Conservation (phyloP, 2,113 vertebrate genomes). For the Peucedramus taeniatus region DNA sequence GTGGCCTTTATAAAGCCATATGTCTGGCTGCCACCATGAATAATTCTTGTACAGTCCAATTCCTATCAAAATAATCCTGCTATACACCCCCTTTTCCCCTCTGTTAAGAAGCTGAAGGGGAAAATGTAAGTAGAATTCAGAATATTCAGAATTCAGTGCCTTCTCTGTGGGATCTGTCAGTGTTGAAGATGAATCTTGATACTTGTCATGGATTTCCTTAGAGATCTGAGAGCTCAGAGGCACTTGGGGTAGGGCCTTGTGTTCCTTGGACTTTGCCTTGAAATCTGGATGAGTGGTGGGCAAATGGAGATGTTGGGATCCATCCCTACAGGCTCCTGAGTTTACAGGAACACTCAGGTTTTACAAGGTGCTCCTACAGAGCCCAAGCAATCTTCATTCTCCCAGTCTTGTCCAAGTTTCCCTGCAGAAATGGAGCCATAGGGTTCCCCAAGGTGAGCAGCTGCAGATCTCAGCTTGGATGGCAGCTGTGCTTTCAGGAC, state of each 20-base stretch:
- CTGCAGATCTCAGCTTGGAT: rapidly evolving
- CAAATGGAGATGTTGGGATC: not conserved
- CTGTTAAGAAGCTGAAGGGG: not conserved
- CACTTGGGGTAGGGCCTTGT: not conserved
- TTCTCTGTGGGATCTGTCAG: not conserved
- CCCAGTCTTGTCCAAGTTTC: not conserved
- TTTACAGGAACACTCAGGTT: not conserved
- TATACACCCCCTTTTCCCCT: not conserved
- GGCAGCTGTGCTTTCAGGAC: not conserved
- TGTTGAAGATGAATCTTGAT: not conserved
- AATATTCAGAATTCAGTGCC: not conserved
- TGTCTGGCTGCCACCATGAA: not conserved
- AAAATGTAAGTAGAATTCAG: not conserved
- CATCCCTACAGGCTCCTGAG: not conserved
- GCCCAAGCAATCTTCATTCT: not conserved
- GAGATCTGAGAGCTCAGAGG: not conserved
- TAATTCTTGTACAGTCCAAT: not conserved
- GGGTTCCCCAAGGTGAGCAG: not conserved
- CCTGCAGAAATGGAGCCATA: not conserved
- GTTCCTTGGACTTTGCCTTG: not conserved
- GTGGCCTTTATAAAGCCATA: not conserved
- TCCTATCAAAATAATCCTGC: not conserved
- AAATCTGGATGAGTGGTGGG: not conserved
- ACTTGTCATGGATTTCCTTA: not conserved
- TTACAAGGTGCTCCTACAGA: not conserved